phyloP scores from a whole-genome alignment of 2,113 vertebrate species.

The Microcebus lehilahytsara region DNA sequence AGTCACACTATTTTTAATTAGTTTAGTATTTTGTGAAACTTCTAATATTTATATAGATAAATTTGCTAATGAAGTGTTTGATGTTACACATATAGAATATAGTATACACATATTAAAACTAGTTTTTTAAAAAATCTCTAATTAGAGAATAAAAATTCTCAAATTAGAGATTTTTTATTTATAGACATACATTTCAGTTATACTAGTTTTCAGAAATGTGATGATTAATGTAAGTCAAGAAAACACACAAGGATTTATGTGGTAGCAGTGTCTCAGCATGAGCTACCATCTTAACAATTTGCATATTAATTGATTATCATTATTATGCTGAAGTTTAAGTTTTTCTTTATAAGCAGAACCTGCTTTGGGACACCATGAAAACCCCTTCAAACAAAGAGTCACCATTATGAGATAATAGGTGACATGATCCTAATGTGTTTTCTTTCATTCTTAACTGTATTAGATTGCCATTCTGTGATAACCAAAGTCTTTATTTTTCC shows the following conservation, averaged over 20 bases:
- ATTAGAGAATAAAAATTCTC: not conserved
- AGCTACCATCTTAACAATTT: slow-evolving; percentile 2
- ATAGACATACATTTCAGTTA: slow-evolving; percentile 12
- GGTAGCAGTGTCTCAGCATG: not conserved
- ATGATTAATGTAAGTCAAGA: not conserved
- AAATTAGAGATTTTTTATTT: not conserved
- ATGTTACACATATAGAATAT: not conserved
- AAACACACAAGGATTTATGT: slow-evolving; percentile 27
- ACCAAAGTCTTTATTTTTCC: not conserved
- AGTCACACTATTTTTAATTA: not conserved
- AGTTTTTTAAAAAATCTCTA: not conserved
- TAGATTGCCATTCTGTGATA: not conserved
- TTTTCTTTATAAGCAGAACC: slow-evolving; percentile 19
- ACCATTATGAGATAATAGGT: not conserved
- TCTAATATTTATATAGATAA: not conserved
- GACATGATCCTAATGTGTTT: not conserved
- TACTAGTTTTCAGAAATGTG: slow-evolving; percentile 38
- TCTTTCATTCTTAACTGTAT: not conserved
- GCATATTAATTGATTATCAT: not conserved
- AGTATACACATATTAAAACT: not conserved
- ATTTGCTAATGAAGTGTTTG: not conserved
- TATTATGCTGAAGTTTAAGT: slow-evolving; percentile 1
- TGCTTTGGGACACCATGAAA: not conserved
- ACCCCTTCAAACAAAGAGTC: not conserved
- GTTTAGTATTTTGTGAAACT: not conserved